A percentile compares a stretch with the other conserved stretches of the same genome.
These are phyloP conservation scores for Pagrus major DNA, from an alignment of 2,113 vertebrate species.

Conservation along the genomic window DNA sequence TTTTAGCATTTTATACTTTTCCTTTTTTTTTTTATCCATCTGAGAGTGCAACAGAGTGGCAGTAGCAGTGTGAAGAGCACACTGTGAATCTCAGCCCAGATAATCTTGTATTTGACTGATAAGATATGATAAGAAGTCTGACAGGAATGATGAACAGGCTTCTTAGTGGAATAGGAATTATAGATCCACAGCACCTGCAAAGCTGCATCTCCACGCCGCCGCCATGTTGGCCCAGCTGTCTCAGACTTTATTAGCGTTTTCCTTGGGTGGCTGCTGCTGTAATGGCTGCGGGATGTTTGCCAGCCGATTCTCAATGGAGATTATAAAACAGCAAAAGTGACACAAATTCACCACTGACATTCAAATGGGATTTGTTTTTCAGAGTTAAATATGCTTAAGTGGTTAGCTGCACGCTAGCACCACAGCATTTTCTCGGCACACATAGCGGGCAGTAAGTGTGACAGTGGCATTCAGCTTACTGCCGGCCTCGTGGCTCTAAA, in stretches of 20 bases:
- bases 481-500: conserved; percentile 42
- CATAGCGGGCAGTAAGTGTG: conserved; percentile 30
- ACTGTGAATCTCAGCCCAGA: too few relatives aligned
- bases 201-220: too few relatives aligned
- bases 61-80: too few relatives aligned
- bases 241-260: conserved; percentile 7
- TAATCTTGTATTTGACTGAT: too few relatives aligned
- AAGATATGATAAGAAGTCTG: too few relatives aligned
- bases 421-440: conserved; percentile 21
- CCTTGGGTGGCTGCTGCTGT: background rate
- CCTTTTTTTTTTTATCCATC: too few relatives aligned
- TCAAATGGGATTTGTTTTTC: conserved; percentile 35
- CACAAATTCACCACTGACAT: conserved; percentile 20
- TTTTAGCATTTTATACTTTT: too few relatives aligned
- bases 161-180: too few relatives aligned
- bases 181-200: too few relatives aligned
- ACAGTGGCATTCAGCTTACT: conserved; percentile 20
- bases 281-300: conserved; percentile 15
- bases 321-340: conserved; percentile 31
- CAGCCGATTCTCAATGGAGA: conserved; percentile 13
- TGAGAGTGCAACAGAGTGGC: too few relatives aligned
- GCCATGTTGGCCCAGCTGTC: too few relatives aligned
- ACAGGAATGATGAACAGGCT: too few relatives aligned
- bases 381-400: conserved; percentile 28
- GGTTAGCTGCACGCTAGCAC: conserved; percentile 21